Evolutionary conservation across 2,113 vertebrate species (phyloP).

Genomic region (Lathamus discolor): DNA sequence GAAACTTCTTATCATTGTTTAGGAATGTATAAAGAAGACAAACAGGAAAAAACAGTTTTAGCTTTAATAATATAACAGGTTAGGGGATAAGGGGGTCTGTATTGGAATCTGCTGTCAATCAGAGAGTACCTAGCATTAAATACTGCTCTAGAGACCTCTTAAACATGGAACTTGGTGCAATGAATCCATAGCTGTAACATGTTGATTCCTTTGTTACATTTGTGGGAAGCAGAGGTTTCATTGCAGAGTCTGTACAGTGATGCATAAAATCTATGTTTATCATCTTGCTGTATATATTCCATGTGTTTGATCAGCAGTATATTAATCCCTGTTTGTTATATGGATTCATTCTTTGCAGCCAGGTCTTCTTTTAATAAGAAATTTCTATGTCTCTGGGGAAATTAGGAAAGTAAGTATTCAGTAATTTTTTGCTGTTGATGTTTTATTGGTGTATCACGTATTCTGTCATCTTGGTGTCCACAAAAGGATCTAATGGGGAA

Average conservation of each 20-base stretch:
- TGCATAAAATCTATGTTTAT: conserved; percentile 29
- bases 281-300: neutral
- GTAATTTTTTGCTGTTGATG: neutral
- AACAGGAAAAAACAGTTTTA: neutral
- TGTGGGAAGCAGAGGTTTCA: neutral
- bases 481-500: neutral
- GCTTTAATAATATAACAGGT: neutral
- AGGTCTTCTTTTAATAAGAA: neutral
- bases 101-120: conserved; percentile 21
- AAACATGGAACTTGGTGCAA: neutral
- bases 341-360: neutral
- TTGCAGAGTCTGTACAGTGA: neutral
- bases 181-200: conserved; percentile 27
- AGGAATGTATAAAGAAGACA: neutral
- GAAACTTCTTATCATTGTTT: neutral
- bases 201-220: conserved; percentile 38
- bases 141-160: conserved; percentile 39
- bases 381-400: neutral
- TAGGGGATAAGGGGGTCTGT: neutral
- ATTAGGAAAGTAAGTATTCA: neutral
- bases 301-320: neutral
- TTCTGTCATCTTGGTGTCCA: neutral
- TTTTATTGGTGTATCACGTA: neutral
- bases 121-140: neutral
- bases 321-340: neutral